These are phyloP conservation scores for Papilio helenus DNA, from an alignment of 1,140 invertebrate genomes.

Conservation along the genomic window DNA sequence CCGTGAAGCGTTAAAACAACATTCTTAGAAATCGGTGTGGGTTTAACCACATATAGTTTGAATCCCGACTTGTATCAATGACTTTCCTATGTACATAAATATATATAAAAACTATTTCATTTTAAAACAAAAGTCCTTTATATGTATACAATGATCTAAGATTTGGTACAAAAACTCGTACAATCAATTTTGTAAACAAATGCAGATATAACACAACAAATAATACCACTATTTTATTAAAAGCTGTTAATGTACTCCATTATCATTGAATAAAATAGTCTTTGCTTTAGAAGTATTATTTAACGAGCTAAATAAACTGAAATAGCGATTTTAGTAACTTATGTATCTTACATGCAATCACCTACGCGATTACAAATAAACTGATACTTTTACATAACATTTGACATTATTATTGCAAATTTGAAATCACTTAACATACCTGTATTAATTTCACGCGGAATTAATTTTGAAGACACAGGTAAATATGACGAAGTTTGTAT, in stretches of 20 bases:
- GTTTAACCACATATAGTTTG: constrained; percentile 10
- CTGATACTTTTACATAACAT: background rate
- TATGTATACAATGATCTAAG: background rate
- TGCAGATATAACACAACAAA: background rate
- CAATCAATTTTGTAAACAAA: background rate
- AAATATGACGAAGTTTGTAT: background rate
- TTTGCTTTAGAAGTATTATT: background rate
- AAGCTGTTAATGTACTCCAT: background rate
- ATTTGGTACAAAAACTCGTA: background rate
- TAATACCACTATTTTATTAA: background rate
- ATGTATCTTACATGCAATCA: too few relatives aligned
- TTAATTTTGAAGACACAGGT: background rate
- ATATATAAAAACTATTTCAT: background rate
- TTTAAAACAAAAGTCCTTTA: background rate
- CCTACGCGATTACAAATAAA: background rate
- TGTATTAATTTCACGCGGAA: background rate
- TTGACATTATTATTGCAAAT: constrained; percentile 2
- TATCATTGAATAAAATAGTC: background rate
- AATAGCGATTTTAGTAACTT: background rate
- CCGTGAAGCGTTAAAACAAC: background rate
- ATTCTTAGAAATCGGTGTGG: constrained; percentile 4
- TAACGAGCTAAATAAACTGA: background rate
- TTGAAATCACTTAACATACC: constrained; percentile 5
- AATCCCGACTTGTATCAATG: constrained; percentile 5
- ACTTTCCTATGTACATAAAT: background rate